These are phyloP conservation scores for Eubasilissa regina DNA, from an alignment of 1,140 invertebrate species.

Conservation along the genomic window DNA sequence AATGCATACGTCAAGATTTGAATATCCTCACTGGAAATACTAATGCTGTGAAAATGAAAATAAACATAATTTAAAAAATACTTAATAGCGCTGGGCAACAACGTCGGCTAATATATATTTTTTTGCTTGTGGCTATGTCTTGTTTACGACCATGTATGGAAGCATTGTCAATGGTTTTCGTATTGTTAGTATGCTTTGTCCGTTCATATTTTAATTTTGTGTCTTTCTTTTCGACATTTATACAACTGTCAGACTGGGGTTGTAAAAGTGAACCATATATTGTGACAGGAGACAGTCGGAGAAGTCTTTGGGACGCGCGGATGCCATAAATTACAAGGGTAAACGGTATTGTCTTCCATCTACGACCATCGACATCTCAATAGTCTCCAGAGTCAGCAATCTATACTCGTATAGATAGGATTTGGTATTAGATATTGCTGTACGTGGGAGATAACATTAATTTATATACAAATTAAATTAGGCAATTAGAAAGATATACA, in stretches of 20 bases:
- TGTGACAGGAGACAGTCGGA: conserved; percentile 50
- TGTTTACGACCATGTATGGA: conserved; percentile 58
- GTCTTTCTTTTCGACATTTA: conserved; percentile 43
- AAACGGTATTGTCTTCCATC: conserved; percentile 46
- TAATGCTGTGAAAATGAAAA: too few relatives aligned
- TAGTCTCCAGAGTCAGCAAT: not conserved
- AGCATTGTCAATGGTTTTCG: conserved; percentile 49
- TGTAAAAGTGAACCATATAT: conserved; percentile 53
- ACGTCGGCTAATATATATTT: too few relatives aligned
- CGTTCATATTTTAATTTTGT: conserved; percentile 54
- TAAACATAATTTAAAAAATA: too few relatives aligned
- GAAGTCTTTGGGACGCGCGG: not conserved
- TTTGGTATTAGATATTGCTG: too few relatives aligned
- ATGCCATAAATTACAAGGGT: conserved; percentile 47
- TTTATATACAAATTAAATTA: too few relatives aligned
- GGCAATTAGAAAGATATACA: too few relatives aligned
- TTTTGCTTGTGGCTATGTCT: conserved; percentile 53
- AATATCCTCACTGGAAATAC: too few relatives aligned
- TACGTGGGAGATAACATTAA: too few relatives aligned
- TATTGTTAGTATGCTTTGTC: conserved; percentile 52
- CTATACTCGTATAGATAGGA: too few relatives aligned
- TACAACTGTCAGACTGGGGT: conserved; percentile 34
- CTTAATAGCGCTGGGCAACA: too few relatives aligned
- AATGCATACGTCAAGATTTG: too few relatives aligned
- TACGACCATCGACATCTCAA: conserved; percentile 8